Evolutionary conservation across 2,888 invertebrate genomes (phyloP), one percentile per base, ranked within the genome.

Genomic region (Phyllotreta cruciferae): DNA sequence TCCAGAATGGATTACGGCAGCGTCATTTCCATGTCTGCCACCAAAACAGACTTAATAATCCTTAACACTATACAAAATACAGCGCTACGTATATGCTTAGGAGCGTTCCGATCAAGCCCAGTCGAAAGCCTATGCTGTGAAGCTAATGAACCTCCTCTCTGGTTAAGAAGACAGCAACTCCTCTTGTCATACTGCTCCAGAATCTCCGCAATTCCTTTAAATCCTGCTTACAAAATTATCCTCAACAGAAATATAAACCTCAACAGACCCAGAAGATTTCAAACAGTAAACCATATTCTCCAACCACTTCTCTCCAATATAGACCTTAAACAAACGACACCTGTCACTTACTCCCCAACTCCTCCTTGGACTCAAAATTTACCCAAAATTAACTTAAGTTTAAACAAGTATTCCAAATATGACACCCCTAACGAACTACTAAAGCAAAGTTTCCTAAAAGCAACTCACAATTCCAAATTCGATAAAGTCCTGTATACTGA

Each of bases 31-130:
- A 54, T 38, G 39, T 47, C 45, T 6, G 54, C 54, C 0, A 36
- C 34, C 10, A 45, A 61, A 47, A 14, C 47, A n/a, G 38, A 54
- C 39, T 11, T 61, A 34, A 60, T 36, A 39, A 11, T 4, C 10
- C 34, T 61, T 2, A 13, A 47, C 8, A 8, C 54, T 0, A 37
- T 61, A 9, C 54, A 61, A 37, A 61, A 61, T 39, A 11, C 54
- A 3, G 13, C 61, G 0, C 14, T 61, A 6, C 11, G 54, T 14
- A 45, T 54, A 38, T 61, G 55, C 44, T 36, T 54, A n/a, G 47
- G 54, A 14, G 44, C 61, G 5, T 47, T 55, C 14, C 13, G 61
- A 53, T 37, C 47, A 6, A 55, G 55, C 39, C 61, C 55, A 6
- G n/a, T 37, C 6, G 6, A 37, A 24, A 54, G 44, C 6, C 6